phyloP scores from a whole-genome alignment of 1,140 invertebrate genomes.

The Diplogasteroides magnus region DNA sequence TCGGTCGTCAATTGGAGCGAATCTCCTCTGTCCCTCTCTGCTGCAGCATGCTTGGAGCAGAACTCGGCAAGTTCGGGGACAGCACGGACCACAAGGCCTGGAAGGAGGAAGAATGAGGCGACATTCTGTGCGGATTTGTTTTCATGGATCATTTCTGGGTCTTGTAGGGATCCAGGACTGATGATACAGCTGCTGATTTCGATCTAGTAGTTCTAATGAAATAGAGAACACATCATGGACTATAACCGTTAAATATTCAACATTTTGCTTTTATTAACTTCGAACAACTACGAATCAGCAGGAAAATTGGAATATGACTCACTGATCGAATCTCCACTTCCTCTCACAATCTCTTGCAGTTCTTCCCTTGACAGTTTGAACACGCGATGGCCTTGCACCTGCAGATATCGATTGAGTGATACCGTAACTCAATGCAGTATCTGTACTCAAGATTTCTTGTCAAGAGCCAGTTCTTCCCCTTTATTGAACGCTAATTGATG shows the following conservation, averaged over 20 bases:
- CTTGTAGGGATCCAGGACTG: too few species aligned
- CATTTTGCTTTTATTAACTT: too few species aligned
- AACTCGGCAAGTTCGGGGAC: conserved; percentile 80
- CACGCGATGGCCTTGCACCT: conserved; percentile 66
- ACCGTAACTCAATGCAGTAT: not conserved
- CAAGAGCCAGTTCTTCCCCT: too few species aligned
- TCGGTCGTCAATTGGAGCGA: conserved; percentile 63
- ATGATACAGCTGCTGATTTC: too few species aligned
- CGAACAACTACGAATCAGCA: too few species aligned
- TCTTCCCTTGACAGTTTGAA: conserved; percentile 79
- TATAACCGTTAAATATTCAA: too few species aligned
- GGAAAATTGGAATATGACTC: not conserved
- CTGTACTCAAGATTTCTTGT: too few species aligned
- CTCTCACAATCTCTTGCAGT: conserved; percentile 84
- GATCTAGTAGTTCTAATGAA: too few species aligned
- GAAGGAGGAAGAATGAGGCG: not conserved
- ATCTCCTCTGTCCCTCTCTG: conserved; percentile 64
- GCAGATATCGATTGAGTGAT: not conserved
- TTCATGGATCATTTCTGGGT: too few species aligned
- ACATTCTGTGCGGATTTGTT: too few species aligned
- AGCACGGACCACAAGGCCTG: conserved; percentile 65
- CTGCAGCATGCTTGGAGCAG: conserved; percentile 66
- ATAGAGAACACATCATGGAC: too few species aligned
- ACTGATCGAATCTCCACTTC: conserved; percentile 74
- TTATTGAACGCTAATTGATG: too few species aligned